Evolutionary conservation across 1,140 invertebrate genomes (phyloP).

Genomic region (Steinernema feltiae): DNA sequence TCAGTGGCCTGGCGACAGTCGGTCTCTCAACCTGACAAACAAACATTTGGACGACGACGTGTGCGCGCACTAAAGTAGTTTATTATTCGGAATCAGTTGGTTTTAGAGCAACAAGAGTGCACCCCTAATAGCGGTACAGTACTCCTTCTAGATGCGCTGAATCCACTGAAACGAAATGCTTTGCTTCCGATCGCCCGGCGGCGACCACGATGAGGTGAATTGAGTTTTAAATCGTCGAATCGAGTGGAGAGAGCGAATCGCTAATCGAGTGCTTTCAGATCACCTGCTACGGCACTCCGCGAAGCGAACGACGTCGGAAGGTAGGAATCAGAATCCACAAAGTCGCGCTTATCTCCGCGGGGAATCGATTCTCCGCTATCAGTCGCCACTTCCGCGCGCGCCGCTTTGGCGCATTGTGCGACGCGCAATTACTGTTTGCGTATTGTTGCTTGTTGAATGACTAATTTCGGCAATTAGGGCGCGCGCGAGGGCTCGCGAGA

Average conservation of each 20-base stretch:
- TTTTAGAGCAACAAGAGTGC: background rate
- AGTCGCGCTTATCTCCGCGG: background rate
- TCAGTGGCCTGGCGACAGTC: background rate
- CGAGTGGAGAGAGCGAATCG: background rate
- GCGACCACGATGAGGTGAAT: background rate
- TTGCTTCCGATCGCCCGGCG: slow-evolving; percentile 2
- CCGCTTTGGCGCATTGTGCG: background rate
- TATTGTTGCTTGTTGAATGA: background rate
- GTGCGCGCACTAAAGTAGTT: background rate
- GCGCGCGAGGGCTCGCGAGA: background rate
- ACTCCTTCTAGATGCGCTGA: background rate
- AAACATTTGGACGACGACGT: background rate
- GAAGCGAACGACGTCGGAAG: slow-evolving; percentile 3
- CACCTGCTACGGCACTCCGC: slow-evolving; percentile 1
- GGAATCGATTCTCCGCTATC: background rate
- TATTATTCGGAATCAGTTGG: background rate
- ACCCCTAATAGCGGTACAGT: background rate
- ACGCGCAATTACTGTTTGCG: background rate
- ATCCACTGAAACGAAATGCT: background rate
- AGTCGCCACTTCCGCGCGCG: background rate
- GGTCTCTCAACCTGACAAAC: background rate
- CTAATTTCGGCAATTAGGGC: slow-evolving; percentile 13
- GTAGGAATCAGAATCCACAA: background rate
- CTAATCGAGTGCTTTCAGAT: background rate
- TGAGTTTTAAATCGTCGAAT: background rate